Conservation (phyloP, 2,113 vertebrate species). For the Recurvirostra avosetta region DNA sequence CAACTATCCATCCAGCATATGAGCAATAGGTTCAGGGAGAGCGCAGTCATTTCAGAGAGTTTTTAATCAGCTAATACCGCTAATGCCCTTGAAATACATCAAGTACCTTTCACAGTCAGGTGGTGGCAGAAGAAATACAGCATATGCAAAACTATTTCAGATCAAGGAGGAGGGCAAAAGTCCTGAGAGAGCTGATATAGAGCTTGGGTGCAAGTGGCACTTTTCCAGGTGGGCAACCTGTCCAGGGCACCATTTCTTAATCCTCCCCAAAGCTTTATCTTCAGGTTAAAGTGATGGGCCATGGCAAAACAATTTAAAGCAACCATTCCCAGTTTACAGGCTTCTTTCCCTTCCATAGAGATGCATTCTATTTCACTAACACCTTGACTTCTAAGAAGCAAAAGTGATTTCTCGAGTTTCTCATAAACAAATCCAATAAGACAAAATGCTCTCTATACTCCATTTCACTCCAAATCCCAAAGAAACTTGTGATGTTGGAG, state of each 20-base stretch:
- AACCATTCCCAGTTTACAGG: neutral
- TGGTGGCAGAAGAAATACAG: neutral
- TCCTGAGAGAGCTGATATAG: neutral
- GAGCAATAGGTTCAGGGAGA: neutral
- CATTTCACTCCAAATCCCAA: neutral
- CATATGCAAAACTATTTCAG: neutral
- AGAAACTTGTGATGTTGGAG: conserved; percentile 30
- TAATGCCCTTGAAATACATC: neutral
- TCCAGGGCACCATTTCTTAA: neutral
- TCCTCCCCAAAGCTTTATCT: neutral
- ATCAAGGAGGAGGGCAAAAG: neutral
- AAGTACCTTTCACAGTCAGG: neutral
- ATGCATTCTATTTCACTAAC: neutral
- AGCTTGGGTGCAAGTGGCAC: neutral
- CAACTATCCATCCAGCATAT: neutral
- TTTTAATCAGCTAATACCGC: neutral
- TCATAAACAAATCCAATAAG: neutral
- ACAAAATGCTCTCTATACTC: neutral
- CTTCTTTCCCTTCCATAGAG: neutral
- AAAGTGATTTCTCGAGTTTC: neutral
- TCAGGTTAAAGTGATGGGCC: neutral
- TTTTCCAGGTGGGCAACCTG: neutral
- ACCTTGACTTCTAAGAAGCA: conserved; percentile 14
- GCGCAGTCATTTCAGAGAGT: neutral
- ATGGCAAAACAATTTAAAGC: neutral